Evolutionary conservation across 2,797 vertebrate genomes (phyloP).

Genomic region (Lepus townsendii): DNA sequence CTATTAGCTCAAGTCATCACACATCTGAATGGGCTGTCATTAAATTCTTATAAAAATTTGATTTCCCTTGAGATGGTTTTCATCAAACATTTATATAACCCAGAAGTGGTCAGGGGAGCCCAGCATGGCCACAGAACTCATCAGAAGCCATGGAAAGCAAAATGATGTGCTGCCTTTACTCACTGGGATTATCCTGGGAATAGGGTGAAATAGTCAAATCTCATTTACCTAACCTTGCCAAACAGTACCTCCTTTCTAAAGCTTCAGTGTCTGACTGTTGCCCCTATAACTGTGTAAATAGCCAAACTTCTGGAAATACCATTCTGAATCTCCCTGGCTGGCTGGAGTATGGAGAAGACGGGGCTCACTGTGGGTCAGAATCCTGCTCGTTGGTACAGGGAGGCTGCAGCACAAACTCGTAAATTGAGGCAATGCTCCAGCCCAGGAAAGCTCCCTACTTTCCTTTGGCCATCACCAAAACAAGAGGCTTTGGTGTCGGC

Average conservation of each 20-base stretch:
- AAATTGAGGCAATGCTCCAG: neutral
- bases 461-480: neutral
- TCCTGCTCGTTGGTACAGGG: neutral
- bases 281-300: neutral
- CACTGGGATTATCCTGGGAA: constrained; percentile 10
- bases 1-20: constrained; percentile 81
- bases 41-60: constrained; percentile 89
- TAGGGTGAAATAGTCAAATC: constrained; percentile 39
- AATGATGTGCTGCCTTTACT: constrained; percentile 42
- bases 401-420: neutral
- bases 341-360: neutral
- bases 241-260: constrained; percentile 49
- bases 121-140: constrained; percentile 62
- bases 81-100: constrained; percentile 89
- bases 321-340: neutral
- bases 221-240: constrained; percentile 53
- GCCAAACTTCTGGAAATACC: constrained; percentile 33
- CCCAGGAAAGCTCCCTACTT: neutral
- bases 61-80: constrained; percentile 85
- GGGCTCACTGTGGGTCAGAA: neutral
- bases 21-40: constrained; percentile 85
- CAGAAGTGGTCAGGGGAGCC: constrained; percentile 82
- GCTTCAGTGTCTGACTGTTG: neutral
- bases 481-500: neutral
- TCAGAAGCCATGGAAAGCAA: constrained; percentile 67